A percentile compares a stretch with the other conserved stretches of the same genome.
Evolutionary conservation across 2,797 vertebrate genomes (phyloP).

Genomic region (Tokudaia muenninki): DNA sequence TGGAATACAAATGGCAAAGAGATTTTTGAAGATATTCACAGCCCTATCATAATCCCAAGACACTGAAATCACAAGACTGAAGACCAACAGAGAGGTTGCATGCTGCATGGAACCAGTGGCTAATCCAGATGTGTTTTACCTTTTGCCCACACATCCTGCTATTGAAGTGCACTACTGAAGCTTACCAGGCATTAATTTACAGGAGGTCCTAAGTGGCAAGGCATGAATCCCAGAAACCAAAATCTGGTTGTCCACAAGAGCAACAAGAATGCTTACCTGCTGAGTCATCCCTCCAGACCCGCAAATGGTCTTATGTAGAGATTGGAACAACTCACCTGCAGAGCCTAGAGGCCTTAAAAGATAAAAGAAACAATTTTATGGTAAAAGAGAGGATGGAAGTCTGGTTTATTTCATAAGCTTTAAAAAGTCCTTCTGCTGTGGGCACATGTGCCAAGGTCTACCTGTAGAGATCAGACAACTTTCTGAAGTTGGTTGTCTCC

Average conservation of each 20-base stretch:
- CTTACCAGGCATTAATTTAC: not conserved
- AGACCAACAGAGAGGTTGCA: not conserved
- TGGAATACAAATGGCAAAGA: not conserved
- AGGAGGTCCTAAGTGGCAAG: not conserved
- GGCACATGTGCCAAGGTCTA: not conserved
- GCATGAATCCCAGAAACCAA: not conserved
- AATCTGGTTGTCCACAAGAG: not conserved
- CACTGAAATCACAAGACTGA: not conserved
- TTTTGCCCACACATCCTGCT: not conserved
- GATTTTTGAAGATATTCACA: not conserved
- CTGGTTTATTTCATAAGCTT: not conserved
- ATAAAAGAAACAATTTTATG: not conserved
- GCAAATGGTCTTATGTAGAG: not conserved
- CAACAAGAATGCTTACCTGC: not conserved
- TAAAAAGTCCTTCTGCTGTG: not conserved
- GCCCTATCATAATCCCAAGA: not conserved
- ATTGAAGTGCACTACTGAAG: not conserved
- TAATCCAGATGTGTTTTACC: not conserved
- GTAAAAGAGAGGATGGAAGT: not conserved
- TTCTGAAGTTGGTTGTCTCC: not conserved
- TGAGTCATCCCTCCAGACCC: not conserved
- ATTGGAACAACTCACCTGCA: not conserved
- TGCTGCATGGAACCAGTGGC: not conserved
- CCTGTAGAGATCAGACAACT: not conserved
- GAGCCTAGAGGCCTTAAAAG: not conserved